phyloP scores from a whole-genome alignment of 2,113 vertebrate species.

The Cebidichthys violaceus region DNA sequence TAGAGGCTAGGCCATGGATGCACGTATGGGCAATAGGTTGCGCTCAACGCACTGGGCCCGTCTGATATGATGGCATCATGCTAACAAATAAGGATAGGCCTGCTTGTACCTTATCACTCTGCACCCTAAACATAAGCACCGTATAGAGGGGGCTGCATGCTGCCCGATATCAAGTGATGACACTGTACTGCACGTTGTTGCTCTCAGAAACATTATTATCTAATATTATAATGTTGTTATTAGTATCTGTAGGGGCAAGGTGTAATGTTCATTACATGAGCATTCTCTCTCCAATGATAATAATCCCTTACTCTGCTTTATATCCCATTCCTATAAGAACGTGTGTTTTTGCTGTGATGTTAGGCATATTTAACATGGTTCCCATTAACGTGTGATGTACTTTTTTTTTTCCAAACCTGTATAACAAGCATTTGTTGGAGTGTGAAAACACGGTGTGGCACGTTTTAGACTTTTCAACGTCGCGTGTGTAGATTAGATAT shows the following conservation, averaged over 20 bases:
- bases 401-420: background rate
- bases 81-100: constrained; percentile 58
- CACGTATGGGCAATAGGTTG: constrained; percentile 53
- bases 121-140: constrained; percentile 53
- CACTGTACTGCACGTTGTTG: constrained; percentile 12
- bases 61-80: constrained; percentile 69
- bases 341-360: background rate
- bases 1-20: constrained; percentile 51
- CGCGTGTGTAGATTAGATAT: background rate
- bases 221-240: background rate
- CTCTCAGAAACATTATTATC: background rate
- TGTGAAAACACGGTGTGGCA: background rate
- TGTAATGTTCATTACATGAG: background rate
- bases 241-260: background rate
- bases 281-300: background rate
- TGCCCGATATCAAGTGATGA: constrained; percentile 8
- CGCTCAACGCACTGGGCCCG: constrained; percentile 50
- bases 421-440: background rate
- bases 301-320: background rate
- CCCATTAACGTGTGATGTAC: background rate
- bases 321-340: background rate
- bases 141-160: constrained; percentile 7
- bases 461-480: background rate
- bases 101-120: constrained; percentile 28
- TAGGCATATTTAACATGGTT: background rate